A percentile compares a stretch with the other conserved stretches of the same genome.
Evolutionary conservation across 2,113 vertebrate species (phyloP).

Genomic region (Protobothrops flavoviridis): DNA sequence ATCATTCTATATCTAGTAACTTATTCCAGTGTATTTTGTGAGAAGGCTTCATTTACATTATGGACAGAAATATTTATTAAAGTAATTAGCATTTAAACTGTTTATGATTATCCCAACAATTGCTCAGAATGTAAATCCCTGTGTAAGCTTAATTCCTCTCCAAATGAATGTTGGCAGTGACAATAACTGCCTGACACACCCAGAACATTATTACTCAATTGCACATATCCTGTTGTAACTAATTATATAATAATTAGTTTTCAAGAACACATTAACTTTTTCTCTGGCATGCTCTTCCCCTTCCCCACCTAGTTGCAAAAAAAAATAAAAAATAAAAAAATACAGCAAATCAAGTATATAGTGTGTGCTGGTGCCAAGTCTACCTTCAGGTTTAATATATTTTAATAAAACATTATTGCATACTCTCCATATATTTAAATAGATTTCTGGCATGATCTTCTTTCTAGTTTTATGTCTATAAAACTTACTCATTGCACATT

Average conservation of each 20-base stretch:
- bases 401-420: slow-evolving; percentile 28
- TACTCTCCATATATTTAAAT: slow-evolving; percentile 12
- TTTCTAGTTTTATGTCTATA: slow-evolving; percentile 11
- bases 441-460: background rate
- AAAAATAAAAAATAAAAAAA: slow-evolving; percentile 26
- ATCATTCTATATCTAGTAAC: slow-evolving; percentile 24
- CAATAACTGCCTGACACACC: slow-evolving; percentile 58
- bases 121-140: slow-evolving; percentile 60
- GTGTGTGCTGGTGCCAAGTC: slow-evolving; percentile 14
- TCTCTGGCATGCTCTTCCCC: slow-evolving; percentile 49
- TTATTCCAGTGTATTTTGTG: slow-evolving; percentile 19
- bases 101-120: slow-evolving; percentile 64
- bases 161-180: slow-evolving; percentile 65
- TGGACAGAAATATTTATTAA: slow-evolving; percentile 55
- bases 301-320: slow-evolving; percentile 34
- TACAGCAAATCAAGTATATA: slow-evolving; percentile 4
- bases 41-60: slow-evolving; percentile 42
- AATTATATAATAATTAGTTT: slow-evolving; percentile 68
- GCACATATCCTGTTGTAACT: slow-evolving; percentile 66
- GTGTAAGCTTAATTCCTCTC: slow-evolving; percentile 59
- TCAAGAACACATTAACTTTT: slow-evolving; percentile 58
- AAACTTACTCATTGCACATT: background rate
- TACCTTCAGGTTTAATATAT: slow-evolving; percentile 27
- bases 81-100: slow-evolving; percentile 55
- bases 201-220: slow-evolving; percentile 64